Percentiles rank a stretch among this genome's conserved stretches.
phyloP scores from a whole-genome alignment of 2,888 invertebrate genomes.

The Ichneumoninae sp. region DNA sequence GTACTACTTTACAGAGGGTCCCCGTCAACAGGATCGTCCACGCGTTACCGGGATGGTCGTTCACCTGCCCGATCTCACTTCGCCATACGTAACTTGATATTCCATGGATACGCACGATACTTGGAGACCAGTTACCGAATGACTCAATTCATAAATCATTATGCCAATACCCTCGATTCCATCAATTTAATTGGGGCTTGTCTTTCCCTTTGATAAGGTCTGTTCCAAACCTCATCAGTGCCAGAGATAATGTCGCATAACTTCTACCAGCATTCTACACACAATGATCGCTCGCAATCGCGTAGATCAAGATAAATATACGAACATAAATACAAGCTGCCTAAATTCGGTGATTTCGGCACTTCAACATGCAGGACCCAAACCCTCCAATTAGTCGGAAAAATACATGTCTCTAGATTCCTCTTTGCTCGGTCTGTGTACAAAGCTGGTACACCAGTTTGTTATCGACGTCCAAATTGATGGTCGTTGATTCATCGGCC shows the following conservation, averaged over 20 bases:
- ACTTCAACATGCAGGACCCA: not conserved
- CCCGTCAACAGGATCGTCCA: constrained; percentile 61
- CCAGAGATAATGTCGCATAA: too few species aligned
- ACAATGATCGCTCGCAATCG: too few species aligned
- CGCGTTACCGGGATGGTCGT: constrained; percentile 69
- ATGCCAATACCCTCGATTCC: constrained; percentile 12
- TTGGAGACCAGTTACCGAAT: constrained; percentile 46
- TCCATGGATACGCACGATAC: constrained; percentile 47
- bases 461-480: not conserved
- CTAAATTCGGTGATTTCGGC: not conserved
- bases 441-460: not conserved
- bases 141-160: constrained; percentile 34
- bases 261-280: too few species aligned
- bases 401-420: not conserved
- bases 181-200: not conserved
- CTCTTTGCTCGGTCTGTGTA: not conserved
- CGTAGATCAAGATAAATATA: too few species aligned
- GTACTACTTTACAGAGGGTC: constrained; percentile 45
- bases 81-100: constrained; percentile 57
- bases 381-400: constrained; percentile 33
- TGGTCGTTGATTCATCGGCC: not conserved
- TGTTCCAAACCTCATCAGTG: too few species aligned
- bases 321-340: too few species aligned
- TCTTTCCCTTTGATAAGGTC: not conserved
- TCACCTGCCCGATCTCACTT: constrained; percentile 58